Percentiles rank a stretch among this genome's conserved stretches.
Evolutionary conservation across 1,140 invertebrate species (phyloP).

Genomic region (Temnothorax curvispinosus): DNA sequence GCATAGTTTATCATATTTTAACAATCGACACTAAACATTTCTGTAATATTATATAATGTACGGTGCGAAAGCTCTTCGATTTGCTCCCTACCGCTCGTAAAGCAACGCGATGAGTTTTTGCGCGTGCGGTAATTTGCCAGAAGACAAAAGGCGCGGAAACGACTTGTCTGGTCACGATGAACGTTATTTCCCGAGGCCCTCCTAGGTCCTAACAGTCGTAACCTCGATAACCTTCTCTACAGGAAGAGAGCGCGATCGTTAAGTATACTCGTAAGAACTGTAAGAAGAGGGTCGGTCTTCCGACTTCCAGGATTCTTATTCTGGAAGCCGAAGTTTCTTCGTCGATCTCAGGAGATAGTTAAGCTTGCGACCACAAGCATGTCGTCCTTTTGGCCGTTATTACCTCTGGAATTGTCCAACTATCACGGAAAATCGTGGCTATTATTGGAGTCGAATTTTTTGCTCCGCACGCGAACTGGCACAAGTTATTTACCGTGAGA

Average conservation of each 20-base stretch:
- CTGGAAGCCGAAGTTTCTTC: background rate
- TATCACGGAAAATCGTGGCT: conserved; percentile 12
- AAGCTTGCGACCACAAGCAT: conserved; percentile 7
- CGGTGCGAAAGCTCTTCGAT: background rate
- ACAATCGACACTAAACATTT: background rate
- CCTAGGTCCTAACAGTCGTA: conserved; percentile 34
- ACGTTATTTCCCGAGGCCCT: conserved; percentile 50
- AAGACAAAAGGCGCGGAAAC: conserved; percentile 8
- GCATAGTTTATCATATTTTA: background rate
- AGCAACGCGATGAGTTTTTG: conserved; percentile 17
- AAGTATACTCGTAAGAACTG: conserved; percentile 38
- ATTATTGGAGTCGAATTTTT: background rate
- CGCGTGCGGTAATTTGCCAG: background rate
- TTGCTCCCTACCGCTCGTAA: background rate
- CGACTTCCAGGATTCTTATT: conserved; percentile 18
- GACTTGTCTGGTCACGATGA: conserved; percentile 26
- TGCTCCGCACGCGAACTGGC: background rate
- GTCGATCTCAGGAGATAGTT: conserved; percentile 20
- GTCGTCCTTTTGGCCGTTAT: conserved; percentile 36
- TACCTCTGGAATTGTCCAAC: conserved; percentile 15
- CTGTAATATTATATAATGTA: background rate
- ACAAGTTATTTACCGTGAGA: background rate
- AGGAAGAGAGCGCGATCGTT: conserved; percentile 43
- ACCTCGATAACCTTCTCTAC: background rate
- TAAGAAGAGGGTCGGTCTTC: conserved; percentile 16